phyloP scores from a whole-genome alignment of 2,797 vertebrate species.

The Trichosurus vulpecula region DNA sequence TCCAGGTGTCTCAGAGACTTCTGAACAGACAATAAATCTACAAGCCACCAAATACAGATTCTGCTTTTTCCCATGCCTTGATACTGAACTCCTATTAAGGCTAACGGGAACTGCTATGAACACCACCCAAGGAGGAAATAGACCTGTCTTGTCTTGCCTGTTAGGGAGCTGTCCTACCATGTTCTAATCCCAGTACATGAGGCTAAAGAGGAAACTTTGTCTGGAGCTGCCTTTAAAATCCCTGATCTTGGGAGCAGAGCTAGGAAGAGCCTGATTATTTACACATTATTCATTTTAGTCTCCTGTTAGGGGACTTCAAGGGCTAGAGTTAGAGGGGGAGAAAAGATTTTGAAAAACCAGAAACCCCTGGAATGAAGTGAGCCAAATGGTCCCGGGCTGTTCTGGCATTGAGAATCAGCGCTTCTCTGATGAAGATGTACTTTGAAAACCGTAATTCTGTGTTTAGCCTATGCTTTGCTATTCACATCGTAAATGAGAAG shows the following conservation, averaged over 20 bases:
- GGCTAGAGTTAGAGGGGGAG: not conserved
- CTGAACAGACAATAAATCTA: conserved; percentile 3
- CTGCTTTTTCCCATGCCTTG: not conserved
- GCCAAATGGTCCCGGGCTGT: not conserved
- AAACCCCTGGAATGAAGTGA: conserved; percentile 26
- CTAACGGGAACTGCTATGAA: conserved; percentile 45
- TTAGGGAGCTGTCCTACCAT: conserved; percentile 44
- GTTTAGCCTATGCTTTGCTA: conserved; percentile 30
- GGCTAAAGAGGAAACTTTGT: conserved; percentile 60
- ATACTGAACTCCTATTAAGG: conserved; percentile 41
- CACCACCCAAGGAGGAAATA: conserved; percentile 12
- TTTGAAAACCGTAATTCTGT: not conserved
- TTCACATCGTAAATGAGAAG: conserved; percentile 34
- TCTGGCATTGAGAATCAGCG: not conserved
- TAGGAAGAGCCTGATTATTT: conserved; percentile 26
- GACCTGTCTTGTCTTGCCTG: conserved; percentile 8
- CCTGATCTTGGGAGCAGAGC: conserved; percentile 49
- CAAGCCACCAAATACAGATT: conserved; percentile 28
- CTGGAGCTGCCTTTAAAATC: conserved; percentile 51
- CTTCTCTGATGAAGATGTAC: conserved; percentile 33
- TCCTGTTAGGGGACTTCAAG: not conserved
- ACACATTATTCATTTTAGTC: not conserved
- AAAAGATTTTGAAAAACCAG: conserved; percentile 38
- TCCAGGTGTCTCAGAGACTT: conserved; percentile 37
- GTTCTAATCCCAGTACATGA: conserved; percentile 63